Evolutionary conservation across 2,888 invertebrate species (phyloP).

Genomic region (Dusona sp.): DNA sequence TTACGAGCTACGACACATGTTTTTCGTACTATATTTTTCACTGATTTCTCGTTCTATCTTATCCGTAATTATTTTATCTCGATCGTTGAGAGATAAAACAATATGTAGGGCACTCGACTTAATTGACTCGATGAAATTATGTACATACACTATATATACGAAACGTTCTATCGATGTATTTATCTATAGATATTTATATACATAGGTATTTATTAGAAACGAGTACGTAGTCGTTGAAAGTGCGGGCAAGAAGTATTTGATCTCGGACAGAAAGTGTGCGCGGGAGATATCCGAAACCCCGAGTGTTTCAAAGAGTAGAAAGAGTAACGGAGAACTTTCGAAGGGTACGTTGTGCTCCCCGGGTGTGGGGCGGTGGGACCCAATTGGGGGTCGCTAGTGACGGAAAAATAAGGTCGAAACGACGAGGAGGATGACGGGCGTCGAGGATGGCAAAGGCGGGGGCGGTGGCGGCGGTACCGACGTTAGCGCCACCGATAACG

Average conservation of each 20-base stretch:
- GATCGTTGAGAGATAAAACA: background rate
- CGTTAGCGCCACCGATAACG: conserved; percentile 87
- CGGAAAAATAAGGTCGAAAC: conserved; percentile 68
- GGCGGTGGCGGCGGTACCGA: conserved; percentile 75
- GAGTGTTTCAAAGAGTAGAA: conserved; percentile 7
- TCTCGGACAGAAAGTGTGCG: background rate
- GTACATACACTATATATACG: background rate
- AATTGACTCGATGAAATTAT: conserved; percentile 5
- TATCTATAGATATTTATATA: background rate
- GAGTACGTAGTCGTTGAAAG: background rate
- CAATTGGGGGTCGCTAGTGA: conserved; percentile 67
- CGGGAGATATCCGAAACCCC: conserved; percentile 25
- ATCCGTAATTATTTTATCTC: background rate
- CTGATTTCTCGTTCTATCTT: conserved; percentile 3
- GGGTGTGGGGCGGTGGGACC: conserved; percentile 67
- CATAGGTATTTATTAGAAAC: background rate
- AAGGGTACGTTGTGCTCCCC: conserved; percentile 61
- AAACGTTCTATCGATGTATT: background rate
- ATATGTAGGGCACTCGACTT: conserved; percentile 6
- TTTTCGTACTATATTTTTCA: background rate
- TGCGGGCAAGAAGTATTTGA: background rate
- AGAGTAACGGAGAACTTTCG: conserved; percentile 53
- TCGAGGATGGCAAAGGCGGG: conserved; percentile 81
- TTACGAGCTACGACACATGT: background rate
- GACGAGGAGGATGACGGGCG: conserved; percentile 81